Evolutionary conservation across 92 coral and sea anemone genomes (phyloP).

Genomic region (Heteractis magnifica): DNA sequence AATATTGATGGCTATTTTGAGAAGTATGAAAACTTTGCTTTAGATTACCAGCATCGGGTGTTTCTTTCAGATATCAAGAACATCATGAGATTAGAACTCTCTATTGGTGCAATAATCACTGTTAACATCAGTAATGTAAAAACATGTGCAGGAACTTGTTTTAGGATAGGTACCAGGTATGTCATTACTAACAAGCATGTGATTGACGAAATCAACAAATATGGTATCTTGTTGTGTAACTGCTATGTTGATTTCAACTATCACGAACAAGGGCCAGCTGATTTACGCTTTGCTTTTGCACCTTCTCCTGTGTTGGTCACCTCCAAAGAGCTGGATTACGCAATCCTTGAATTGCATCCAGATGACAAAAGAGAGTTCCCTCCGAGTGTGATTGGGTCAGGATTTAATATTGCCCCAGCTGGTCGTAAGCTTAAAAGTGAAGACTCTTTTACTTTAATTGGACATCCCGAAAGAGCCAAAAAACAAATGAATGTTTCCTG

Average conservation of each 20-base stretch:
- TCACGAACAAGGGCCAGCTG: not conserved
- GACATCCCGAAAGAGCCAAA: not conserved
- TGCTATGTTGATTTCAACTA: not conserved
- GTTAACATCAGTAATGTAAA: not conserved
- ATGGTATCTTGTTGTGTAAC: not conserved
- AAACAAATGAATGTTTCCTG: not conserved
- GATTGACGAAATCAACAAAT: not conserved
- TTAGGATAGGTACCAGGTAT: not conserved
- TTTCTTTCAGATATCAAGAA: not conserved
- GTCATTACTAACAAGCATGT: slow-evolving; percentile 7
- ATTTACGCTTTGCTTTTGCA: not conserved
- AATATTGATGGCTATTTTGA: not conserved
- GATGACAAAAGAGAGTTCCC: not conserved
- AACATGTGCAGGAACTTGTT: not conserved
- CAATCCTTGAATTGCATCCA: not conserved
- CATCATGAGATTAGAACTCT: not conserved
- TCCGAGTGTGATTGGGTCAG: not conserved
- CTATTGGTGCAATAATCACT: slow-evolving; percentile 5
- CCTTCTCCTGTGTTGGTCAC: not conserved
- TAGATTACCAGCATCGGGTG: not conserved
- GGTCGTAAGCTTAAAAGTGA: not conserved
- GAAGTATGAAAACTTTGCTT: not conserved
- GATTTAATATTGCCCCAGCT: not conserved
- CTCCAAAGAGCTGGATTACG: not conserved
- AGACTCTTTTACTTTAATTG: not conserved